phyloP scores from a whole-genome alignment of 2,113 vertebrate species.

The Pardalotus punctatus region DNA sequence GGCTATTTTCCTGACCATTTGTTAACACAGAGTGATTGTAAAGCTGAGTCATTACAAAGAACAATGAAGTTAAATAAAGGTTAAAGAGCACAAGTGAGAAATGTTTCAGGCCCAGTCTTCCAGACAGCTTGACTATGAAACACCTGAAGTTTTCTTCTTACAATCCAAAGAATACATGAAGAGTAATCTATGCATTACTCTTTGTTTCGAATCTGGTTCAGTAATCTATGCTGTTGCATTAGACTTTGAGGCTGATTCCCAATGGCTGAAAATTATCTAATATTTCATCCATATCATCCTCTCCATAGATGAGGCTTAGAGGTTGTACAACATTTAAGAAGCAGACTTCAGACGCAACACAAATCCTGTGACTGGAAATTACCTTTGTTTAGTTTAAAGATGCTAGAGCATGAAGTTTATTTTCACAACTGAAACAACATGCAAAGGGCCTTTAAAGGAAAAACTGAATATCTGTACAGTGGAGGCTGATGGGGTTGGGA shows the following conservation, averaged over 20 bases:
- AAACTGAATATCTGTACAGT: not conserved
- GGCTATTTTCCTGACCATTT: not conserved
- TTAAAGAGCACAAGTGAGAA: not conserved
- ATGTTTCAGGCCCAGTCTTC: not conserved
- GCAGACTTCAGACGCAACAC: not conserved
- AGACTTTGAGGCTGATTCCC: not conserved
- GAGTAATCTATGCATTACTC: not conserved
- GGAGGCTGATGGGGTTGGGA: not conserved
- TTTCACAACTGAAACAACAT: not conserved
- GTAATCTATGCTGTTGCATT: not conserved
- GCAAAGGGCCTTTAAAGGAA: not conserved
- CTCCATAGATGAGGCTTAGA: not conserved
- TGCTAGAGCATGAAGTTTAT: not conserved
- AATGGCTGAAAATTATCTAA: not conserved
- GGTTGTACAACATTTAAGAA: not conserved
- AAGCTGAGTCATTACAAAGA: not conserved
- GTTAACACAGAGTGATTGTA: not conserved
- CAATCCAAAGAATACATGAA: not conserved
- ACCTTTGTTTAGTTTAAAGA: not conserved
- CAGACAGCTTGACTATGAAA: not conserved
- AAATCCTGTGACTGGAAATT: not conserved
- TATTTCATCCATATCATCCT: not conserved
- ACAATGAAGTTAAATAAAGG: not conserved
- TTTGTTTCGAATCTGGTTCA: not conserved
- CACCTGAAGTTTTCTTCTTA: not conserved